phyloP scores from a whole-genome alignment of 2,888 invertebrate species.

The Unio pictorum region DNA sequence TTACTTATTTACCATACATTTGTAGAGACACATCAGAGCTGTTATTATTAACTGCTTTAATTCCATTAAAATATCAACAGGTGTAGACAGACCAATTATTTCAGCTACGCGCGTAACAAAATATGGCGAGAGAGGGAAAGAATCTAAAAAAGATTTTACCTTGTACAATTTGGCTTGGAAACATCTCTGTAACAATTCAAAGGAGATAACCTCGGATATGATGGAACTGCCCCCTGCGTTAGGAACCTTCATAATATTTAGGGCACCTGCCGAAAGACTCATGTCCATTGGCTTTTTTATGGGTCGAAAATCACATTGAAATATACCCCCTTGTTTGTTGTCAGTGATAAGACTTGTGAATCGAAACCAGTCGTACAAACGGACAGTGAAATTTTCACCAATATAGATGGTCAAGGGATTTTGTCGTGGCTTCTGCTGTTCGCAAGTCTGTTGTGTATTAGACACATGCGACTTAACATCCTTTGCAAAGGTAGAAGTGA shows the following conservation, averaged over 20 bases:
- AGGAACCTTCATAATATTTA: conserved; percentile 55
- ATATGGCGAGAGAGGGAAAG: conserved; percentile 13
- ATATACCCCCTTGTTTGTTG: conserved; percentile 42
- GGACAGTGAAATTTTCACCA: conserved; percentile 57
- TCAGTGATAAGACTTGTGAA: conserved; percentile 48
- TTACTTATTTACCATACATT: no score
- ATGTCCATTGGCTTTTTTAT: conserved; percentile 42
- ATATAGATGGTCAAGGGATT: conserved; percentile 45
- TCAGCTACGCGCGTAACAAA: not conserved
- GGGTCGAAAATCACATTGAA: conserved; percentile 52
- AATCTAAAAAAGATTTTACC: conserved; percentile 29
- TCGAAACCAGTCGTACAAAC: conserved; percentile 47
- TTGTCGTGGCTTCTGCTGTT: conserved; percentile 23
- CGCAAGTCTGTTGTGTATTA: conserved; percentile 3
- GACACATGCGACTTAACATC: not conserved
- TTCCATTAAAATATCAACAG: no score
- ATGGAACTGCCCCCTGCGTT: conserved; percentile 69
- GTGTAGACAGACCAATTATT: no score
- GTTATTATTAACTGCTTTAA: no score
- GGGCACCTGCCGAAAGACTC: conserved; percentile 53
- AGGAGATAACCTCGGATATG: conserved; percentile 66
- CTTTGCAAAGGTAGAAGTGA: conserved; percentile 11
- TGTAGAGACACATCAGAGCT: no score
- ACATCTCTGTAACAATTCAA: conserved; percentile 55
- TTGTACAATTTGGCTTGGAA: conserved; percentile 53